Percentiles rank a stretch among this genome's conserved stretches.
These are phyloP conservation scores for Cetoscarus ocellatus DNA, from an alignment of 2,797 vertebrate species.

Conservation along the genomic window DNA sequence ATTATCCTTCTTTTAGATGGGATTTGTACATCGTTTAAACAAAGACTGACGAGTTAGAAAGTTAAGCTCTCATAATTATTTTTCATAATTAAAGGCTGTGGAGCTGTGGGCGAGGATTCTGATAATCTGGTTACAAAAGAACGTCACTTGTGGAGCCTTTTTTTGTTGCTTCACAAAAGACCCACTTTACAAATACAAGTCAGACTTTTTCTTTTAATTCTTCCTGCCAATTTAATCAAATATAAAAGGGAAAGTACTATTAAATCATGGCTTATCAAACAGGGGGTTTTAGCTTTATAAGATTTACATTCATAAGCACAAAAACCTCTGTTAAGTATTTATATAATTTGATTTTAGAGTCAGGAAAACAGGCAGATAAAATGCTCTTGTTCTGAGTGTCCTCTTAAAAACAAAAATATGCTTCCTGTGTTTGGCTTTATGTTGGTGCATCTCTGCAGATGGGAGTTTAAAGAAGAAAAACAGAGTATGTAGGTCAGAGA, in stretches of 20 bases:
- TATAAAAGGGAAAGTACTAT: not conserved
- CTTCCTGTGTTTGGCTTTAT: not conserved
- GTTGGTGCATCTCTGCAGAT: slow-evolving; percentile 26
- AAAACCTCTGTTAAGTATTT: not conserved
- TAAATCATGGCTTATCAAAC: slow-evolving; percentile 20
- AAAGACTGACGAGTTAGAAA: slow-evolving; percentile 29
- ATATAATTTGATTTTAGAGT: not conserved
- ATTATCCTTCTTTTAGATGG: slow-evolving; percentile 6
- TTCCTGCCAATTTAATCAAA: not conserved
- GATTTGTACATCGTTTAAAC: slow-evolving; percentile 18
- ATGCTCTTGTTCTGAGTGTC: not conserved
- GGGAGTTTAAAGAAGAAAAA: slow-evolving; percentile 32
- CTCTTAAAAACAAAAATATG: not conserved
- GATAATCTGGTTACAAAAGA: slow-evolving; percentile 52
- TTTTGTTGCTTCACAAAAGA: slow-evolving; percentile 30
- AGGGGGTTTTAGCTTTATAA: not conserved
- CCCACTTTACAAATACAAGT: slow-evolving; percentile 35
- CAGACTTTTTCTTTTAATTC: slow-evolving; percentile 16
- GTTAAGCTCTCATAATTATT: slow-evolving; percentile 40
- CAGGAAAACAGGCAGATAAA: not conserved
- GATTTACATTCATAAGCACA: not conserved
- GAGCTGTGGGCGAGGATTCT: slow-evolving; percentile 32
- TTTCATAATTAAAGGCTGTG: slow-evolving; percentile 44
- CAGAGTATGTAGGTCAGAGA: slow-evolving; percentile 55
- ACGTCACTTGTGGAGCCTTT: slow-evolving; percentile 30